These are phyloP conservation scores for Scaptomyza flava DNA, from an alignment of 2,888 invertebrate species.

Conservation along the genomic window DNA sequence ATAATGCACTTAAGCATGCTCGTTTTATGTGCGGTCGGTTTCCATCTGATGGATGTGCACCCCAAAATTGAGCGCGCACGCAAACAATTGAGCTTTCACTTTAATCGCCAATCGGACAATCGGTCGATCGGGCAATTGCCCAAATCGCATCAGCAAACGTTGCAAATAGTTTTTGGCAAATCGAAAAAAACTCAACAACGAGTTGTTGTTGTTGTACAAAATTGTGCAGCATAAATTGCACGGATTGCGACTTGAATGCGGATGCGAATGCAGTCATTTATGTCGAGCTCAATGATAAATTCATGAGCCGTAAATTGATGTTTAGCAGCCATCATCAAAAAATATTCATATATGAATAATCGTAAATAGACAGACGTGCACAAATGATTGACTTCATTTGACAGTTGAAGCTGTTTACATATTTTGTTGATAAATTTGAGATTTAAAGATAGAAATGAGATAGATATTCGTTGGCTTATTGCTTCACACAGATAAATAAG, in stretches of 20 bases:
- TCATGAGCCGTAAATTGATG: constrained; percentile 64
- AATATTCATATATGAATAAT: not conserved
- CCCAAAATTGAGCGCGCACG: constrained; percentile 38
- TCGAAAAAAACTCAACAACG: constrained; percentile 54
- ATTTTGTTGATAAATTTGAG: not conserved
- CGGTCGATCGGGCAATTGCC: constrained; percentile 24
- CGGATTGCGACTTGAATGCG: not conserved
- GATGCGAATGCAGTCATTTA: constrained; percentile 25
- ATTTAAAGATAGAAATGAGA: not conserved
- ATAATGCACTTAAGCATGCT: constrained; percentile 64
- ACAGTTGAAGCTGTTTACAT: not conserved
- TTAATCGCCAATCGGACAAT: constrained; percentile 44
- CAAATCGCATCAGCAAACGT: constrained; percentile 42
- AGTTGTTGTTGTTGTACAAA: constrained; percentile 36
- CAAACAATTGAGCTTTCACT: constrained; percentile 61
- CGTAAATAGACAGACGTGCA: not conserved
- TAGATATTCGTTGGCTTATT: not conserved
- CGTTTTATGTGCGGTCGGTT: constrained; percentile 8
- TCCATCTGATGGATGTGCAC: constrained; percentile 57
- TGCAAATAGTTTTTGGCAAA: constrained; percentile 63
- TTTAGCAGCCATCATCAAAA: constrained; percentile 17
- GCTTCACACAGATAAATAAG: not conserved
- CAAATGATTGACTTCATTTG: not conserved
- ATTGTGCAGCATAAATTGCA: constrained; percentile 66
- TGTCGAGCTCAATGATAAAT: constrained; percentile 16